Conservation (phyloP, 2,797 vertebrate genomes). For the Ataeniobius toweri region DNA sequence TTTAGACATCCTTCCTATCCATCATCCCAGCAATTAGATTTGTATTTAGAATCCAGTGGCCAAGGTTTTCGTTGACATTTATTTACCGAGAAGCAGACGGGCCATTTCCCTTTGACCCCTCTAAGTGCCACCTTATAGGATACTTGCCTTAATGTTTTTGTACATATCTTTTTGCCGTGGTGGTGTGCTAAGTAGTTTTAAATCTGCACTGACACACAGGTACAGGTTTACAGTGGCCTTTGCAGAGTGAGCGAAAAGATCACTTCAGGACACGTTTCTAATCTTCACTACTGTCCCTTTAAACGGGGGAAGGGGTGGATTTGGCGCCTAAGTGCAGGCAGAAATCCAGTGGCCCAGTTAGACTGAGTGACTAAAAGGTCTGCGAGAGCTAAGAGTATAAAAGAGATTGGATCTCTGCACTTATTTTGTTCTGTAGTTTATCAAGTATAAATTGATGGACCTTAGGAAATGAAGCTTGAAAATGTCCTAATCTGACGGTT, state of each 20-base stretch:
- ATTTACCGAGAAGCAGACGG: background rate
- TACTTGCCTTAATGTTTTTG: slow-evolving; percentile 27
- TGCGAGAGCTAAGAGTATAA: slow-evolving; percentile 4
- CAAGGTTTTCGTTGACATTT: background rate
- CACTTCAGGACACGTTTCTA: slow-evolving; percentile 60
- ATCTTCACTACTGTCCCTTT: slow-evolving; percentile 56
- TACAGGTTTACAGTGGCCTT: slow-evolving; percentile 18
- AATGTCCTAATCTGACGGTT: background rate
- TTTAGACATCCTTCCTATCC: no score
- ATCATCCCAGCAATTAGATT: no score
- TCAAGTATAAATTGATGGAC: background rate
- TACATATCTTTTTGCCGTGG: slow-evolving; percentile 1
- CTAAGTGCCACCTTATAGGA: slow-evolving; percentile 28
- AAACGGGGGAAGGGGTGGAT: slow-evolving; percentile 69
- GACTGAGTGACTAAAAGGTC: slow-evolving; percentile 29
- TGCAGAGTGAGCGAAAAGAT: slow-evolving; percentile 45
- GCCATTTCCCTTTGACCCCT: slow-evolving; percentile 16
- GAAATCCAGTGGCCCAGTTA: slow-evolving; percentile 51
- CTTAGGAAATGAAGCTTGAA: background rate
- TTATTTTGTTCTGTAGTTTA: background rate
- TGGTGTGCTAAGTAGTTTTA: slow-evolving; percentile 16
- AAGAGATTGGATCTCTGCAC: background rate
- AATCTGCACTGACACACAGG: slow-evolving; percentile 17
- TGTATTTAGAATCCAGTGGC: background rate
- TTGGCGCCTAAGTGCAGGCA: slow-evolving; percentile 29